Base-by-base conservation (phyloP, 2,797 vertebrate genomes). In the Danio kyathit region DNA sequence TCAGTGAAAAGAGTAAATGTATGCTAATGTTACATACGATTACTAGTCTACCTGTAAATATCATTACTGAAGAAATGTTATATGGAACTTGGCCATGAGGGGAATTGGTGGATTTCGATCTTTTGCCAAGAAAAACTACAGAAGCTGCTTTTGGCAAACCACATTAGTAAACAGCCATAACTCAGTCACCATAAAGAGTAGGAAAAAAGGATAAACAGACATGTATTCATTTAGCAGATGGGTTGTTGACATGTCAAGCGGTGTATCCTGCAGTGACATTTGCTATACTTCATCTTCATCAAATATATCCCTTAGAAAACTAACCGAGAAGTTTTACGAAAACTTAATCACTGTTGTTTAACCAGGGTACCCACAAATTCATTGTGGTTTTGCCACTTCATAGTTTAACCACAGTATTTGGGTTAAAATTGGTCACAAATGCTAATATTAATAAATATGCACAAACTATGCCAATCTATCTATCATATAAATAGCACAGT, bases 101-200 rank as follows among this genome's bases (percentile, higher is more conserved):
- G 46, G 10, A 63, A 51, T 74, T 49, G 7, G 11, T 41, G 46
- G 46, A 12, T 41, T 75, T 43, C 10, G 14, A 29, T 52, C 5
- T n/a, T 17, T 51, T 49, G 43, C 57, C 44, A 63, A 63, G 21
- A 51, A 63, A 51, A 63, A 51, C 21, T 63, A 19, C 44, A 61
- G 16, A 41, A 63, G 10, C 57, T 63, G 16, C 4, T 60, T 74
- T 6, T 74, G 72, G 19, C 43, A 46, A 10, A 40, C 10, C n/a
- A 64, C 60, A 75, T 1, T 63, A n/a, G 44, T 63, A 75, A 75
- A 75, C 46, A 61, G 21, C 17, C 71, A 48, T 60, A 29, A 48
- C 7, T 48, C 56, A 59, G 5, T 38, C 3, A 13, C n/a, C 41
- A 73, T 46, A 46, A 29, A 29, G 14, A n/a, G 67, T 48, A 7